These are phyloP conservation scores for Falco novaeseelandiae DNA, from an alignment of 2,797 vertebrate genomes.

Conservation along the genomic window DNA sequence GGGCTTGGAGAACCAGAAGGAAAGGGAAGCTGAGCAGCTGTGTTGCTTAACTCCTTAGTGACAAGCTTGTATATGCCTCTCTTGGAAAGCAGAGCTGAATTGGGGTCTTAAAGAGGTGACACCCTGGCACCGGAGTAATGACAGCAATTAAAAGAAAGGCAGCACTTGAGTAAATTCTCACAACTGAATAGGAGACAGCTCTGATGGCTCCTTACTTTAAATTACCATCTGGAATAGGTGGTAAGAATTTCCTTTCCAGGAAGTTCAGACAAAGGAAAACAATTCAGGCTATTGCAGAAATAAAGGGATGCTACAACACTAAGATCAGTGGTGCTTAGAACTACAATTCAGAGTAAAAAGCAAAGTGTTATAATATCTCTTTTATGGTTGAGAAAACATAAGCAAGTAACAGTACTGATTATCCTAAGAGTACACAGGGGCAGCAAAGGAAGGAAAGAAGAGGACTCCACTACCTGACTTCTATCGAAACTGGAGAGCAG, in stretches of 20 bases:
- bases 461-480: background rate
- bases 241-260: background rate
- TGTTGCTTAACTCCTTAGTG: background rate
- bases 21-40: constrained; percentile 1
- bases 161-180: background rate
- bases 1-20: background rate
- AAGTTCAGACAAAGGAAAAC: background rate
- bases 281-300: background rate
- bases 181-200: background rate
- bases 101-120: background rate
- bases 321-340: background rate
- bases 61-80: background rate
- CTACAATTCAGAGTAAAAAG: background rate
- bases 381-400: background rate
- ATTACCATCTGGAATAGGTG: background rate
- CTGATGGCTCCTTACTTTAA: background rate
- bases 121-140: background rate
- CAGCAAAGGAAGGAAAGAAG: background rate
- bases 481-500: background rate
- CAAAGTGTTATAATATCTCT: background rate
- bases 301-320: background rate
- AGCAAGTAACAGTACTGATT: background rate
- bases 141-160: background rate
- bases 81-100: background rate
- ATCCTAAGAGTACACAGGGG: background rate